Conservation (phyloP, 1,140 invertebrate species). For the Lanistes nyassanus region DNA sequence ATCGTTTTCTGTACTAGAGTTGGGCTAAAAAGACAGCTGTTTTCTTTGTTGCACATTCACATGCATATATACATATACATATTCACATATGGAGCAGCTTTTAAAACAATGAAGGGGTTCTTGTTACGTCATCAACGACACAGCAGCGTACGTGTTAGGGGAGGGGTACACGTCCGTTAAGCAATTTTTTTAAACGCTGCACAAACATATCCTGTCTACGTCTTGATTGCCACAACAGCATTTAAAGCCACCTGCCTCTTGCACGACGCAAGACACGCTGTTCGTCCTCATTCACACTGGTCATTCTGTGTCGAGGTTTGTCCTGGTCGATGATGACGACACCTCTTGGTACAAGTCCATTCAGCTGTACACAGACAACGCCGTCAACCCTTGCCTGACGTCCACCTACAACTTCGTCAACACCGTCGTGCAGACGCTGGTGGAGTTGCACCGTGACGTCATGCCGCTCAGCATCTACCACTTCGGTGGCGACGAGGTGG, state of each 20-base stretch:
- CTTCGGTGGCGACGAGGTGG: constrained; percentile 64
- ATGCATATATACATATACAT: constrained; percentile 1
- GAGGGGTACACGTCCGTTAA: too few species aligned
- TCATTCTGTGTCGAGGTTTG: constrained; percentile 21
- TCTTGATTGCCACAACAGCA: too few species aligned
- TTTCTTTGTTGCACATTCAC: constrained; percentile 3
- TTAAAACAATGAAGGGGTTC: too few species aligned
- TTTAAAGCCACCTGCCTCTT: too few species aligned
- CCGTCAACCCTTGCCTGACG: constrained; percentile 59
- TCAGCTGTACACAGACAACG: constrained; percentile 57
- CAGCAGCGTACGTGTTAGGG: too few species aligned
- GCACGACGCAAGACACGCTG: too few species aligned
- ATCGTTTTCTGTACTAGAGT: too few species aligned
- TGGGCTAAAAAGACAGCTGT: too few species aligned
- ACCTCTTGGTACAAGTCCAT: constrained; percentile 45
- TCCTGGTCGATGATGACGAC: constrained; percentile 46
- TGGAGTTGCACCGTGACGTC: constrained; percentile 43
- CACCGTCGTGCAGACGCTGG: constrained; percentile 37
- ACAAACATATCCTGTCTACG: too few species aligned
- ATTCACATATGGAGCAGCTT: constrained; percentile 3
- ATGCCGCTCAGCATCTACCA: constrained; percentile 55
- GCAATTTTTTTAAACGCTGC: too few species aligned
- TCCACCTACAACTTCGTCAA: constrained; percentile 54
- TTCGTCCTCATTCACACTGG: too few species aligned
- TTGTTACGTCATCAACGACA: too few species aligned